phyloP scores from a whole-genome alignment of 2,888 invertebrate genomes.

The Cloeon dipterum region DNA sequence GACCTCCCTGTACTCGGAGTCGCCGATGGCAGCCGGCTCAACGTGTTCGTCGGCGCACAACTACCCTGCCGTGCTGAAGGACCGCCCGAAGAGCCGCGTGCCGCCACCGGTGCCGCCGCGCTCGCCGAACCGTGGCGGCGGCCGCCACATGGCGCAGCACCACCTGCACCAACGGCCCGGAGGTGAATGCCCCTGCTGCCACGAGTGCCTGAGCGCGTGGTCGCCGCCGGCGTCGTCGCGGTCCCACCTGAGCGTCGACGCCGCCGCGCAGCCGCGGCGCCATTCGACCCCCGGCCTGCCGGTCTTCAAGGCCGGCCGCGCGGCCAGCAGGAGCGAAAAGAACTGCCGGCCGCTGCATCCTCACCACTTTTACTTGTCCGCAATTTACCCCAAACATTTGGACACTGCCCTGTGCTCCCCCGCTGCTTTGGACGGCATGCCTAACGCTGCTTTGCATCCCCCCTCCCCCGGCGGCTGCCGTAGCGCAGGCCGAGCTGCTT shows the following conservation, averaged over 20 bases:
- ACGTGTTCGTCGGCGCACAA: slow-evolving; percentile 25
- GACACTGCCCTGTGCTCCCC: too few species aligned
- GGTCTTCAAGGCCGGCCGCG: too few species aligned
- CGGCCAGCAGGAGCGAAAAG: too few species aligned
- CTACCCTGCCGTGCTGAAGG: slow-evolving; percentile 55
- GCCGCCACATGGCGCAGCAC: background rate
- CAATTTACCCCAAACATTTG: too few species aligned
- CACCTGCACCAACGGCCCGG: background rate
- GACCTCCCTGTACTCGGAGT: slow-evolving; percentile 7
- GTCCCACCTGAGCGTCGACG: too few species aligned
- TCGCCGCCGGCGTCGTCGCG: background rate
- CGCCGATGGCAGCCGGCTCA: slow-evolving; percentile 12
- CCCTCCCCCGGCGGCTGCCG: too few species aligned
- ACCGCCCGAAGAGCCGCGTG: slow-evolving; percentile 33
- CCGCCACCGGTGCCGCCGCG: slow-evolving; percentile 77
- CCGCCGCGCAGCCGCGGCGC: too few species aligned
- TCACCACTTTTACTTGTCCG: too few species aligned
- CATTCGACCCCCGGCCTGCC: background rate
- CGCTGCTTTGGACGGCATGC: too few species aligned
- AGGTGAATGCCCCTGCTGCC: background rate
- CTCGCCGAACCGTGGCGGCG: slow-evolving; percentile 30
- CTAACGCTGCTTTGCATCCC: too few species aligned
- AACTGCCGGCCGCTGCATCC: too few species aligned
- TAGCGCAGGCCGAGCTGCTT: too few species aligned
- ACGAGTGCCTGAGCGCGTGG: background rate